Evolutionary conservation across 2,797 vertebrate genomes (phyloP).

Genomic region (Melanotaenia pygmaea): DNA sequence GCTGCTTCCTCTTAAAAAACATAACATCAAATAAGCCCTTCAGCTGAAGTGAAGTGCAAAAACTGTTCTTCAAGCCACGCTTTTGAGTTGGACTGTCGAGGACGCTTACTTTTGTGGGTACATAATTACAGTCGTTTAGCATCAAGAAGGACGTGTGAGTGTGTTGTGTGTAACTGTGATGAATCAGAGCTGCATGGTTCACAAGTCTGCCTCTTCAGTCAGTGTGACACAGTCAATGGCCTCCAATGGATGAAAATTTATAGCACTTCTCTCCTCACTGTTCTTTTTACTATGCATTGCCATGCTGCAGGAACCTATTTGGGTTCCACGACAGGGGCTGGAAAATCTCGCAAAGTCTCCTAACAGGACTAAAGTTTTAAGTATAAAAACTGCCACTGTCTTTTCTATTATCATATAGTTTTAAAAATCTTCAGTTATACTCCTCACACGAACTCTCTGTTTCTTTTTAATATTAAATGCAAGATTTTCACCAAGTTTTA

Average conservation of each 20-base stretch:
- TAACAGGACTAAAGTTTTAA: slow-evolving; percentile 21
- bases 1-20: not conserved
- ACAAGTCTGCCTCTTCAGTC: slow-evolving; percentile 60
- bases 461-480: slow-evolving; percentile 14
- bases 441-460: not conserved
- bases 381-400: not conserved
- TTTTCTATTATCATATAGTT: not conserved
- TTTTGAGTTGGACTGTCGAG: not conserved
- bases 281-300: slow-evolving; percentile 31
- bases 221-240: slow-evolving; percentile 64
- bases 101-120: slow-evolving; percentile 3
- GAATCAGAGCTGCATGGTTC: slow-evolving; percentile 63
- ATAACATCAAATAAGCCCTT: not conserved
- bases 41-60: not conserved
- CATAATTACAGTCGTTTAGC: slow-evolving; percentile 20
- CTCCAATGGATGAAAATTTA: slow-evolving; percentile 70
- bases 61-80: not conserved
- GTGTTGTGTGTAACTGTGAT: slow-evolving; percentile 59
- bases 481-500: not conserved
- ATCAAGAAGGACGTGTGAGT: slow-evolving; percentile 22
- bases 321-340: not conserved
- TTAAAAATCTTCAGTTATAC: not conserved
- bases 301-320: slow-evolving; percentile 20
- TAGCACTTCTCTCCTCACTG: slow-evolving; percentile 33
- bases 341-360: slow-evolving; percentile 2